These are phyloP conservation scores for Mesaphorura yosii DNA, from an alignment of 1,140 invertebrate genomes.

Conservation along the genomic window DNA sequence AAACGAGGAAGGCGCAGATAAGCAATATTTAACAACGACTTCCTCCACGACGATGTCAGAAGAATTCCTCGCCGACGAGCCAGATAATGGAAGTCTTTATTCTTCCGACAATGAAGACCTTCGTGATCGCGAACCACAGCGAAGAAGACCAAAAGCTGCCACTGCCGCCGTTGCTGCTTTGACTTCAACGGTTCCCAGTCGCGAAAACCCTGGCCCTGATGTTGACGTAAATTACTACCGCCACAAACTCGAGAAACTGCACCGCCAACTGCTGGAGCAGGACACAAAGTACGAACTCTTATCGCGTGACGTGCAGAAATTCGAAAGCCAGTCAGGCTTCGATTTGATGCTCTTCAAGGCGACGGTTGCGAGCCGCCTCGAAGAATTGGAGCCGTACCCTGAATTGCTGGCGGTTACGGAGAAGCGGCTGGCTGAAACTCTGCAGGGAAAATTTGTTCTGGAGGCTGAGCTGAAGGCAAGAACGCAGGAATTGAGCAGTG, in stretches of 20 bases:
- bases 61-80: background rate
- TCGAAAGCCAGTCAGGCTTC: constrained; percentile 20
- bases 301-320: background rate
- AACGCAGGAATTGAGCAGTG: constrained; percentile 2
- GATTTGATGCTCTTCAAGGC: constrained; percentile 17
- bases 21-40: too few species aligned
- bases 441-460: constrained; percentile 4
- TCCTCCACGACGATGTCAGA: too few species aligned
- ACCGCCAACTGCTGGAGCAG: constrained; percentile 2
- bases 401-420: constrained; percentile 19
- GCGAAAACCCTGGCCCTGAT: background rate
- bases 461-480: constrained; percentile 8
- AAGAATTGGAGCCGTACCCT: constrained; percentile 13
- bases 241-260: background rate
- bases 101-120: background rate
- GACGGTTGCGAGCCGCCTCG: constrained; percentile 13
- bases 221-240: background rate
- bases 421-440: constrained; percentile 1
- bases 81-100: background rate
- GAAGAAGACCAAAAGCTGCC: background rate
- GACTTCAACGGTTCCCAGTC: background rate
- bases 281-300: background rate
- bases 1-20: background rate
- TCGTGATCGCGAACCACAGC: background rate
- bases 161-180: background rate